Evolutionary conservation across 1,140 invertebrate species (phyloP).

Genomic region (Drosophila kepulauana): DNA sequence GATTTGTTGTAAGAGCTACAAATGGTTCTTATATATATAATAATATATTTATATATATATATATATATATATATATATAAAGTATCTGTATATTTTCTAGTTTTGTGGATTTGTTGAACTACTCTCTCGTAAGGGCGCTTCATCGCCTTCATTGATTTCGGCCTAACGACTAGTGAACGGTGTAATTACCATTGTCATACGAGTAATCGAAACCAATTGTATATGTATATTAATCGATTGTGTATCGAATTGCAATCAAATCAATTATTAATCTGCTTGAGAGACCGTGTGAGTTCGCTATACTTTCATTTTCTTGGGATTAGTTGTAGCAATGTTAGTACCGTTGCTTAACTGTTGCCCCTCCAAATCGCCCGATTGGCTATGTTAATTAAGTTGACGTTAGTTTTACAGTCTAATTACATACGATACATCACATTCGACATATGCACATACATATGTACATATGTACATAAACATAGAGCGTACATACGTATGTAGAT

Average conservation of each 20-base stretch:
- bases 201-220: constrained; percentile 63
- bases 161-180: constrained; percentile 45
- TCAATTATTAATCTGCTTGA: constrained; percentile 61
- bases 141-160: background rate
- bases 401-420: constrained; percentile 17
- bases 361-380: constrained; percentile 43
- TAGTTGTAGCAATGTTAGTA: constrained; percentile 17
- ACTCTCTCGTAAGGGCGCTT: no score
- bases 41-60: no score
- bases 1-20: background rate
- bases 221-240: constrained; percentile 34
- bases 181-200: constrained; percentile 84
- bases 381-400: constrained; percentile 39
- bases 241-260: constrained; percentile 68
- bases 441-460: constrained; percentile 1
- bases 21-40: constrained; percentile 1
- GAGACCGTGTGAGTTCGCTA: constrained; percentile 57
- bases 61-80: constrained; percentile 9
- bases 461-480: background rate
- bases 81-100: background rate
- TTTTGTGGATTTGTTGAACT: background rate
- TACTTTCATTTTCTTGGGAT: constrained; percentile 16
- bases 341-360: constrained; percentile 31
- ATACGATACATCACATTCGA: background rate
- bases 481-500: background rate